Base-by-base conservation (phyloP, 1,140 invertebrate species). In the Drosophila simulans region DNA sequence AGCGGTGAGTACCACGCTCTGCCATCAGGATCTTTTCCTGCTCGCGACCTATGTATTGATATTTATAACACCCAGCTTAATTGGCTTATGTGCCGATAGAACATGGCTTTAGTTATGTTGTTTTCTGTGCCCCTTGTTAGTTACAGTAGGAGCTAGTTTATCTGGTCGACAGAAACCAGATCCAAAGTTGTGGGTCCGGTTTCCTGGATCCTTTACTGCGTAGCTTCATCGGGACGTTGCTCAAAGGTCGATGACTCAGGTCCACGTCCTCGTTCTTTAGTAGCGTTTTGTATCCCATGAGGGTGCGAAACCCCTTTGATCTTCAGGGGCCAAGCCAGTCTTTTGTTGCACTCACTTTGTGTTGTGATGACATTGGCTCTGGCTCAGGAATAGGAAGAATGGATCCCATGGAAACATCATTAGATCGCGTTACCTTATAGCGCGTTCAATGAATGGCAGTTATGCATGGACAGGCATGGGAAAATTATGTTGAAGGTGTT, bases 1-100 rank as follows among this genome's bases (percentile, higher is more conserved):
- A 97, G 92, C 93, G 94, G 93, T 94, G 75, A 76, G 83, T 79
- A 39, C 43, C n/a, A n/a, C 12, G 5, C 42, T 4, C n/a, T 22
- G 12, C 8, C 4, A 4, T 34, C 12, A 17, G 1, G 20, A 39
- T 40, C 42, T 10, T 10, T 15, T 15, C 15, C 34, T 39, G 7
- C 13, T 45, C 10, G 10, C 20, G 13, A 12, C n/a, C 37, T 45
- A 40, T 45, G 22, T 48, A 43, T 56, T 13, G 15, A 45, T 17
- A 51, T 49, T 49, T 52, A 62, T 62, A 52, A 42, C 37, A 77
- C 55, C 2, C 40, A n/a, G 43, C 1, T 12, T 68, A 68, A 79
- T 79, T 78, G 68, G 68, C 68, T 79, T 72, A 35, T 66, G 46
- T 55, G 40, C 31, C 42, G 15, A 54, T 62, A 49, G 10, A 69